A percentile compares a stretch with the other conserved stretches of the same genome.
Conservation (phyloP, 2,888 invertebrate genomes). For the Myopa tessellatipennis region DNA sequence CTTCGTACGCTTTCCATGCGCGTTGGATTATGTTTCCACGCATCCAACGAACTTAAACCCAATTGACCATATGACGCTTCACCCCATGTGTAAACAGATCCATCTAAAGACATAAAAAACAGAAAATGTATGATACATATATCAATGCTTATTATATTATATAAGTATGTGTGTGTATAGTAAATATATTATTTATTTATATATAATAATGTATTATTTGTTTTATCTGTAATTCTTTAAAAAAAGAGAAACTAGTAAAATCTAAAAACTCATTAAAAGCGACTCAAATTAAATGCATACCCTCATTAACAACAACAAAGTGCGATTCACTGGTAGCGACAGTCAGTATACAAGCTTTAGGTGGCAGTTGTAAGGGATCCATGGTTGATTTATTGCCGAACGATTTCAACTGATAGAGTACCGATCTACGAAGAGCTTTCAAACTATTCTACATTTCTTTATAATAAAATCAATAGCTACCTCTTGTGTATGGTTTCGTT, state of each 20-base stretch:
- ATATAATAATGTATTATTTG: too few species aligned
- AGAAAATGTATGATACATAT: not conserved
- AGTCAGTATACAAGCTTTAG: slow-evolving; percentile 69
- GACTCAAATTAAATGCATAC: slow-evolving; percentile 52
- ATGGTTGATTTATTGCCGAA: slow-evolving; percentile 70
- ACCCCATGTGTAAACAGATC: slow-evolving; percentile 78
- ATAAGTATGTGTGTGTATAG: too few species aligned
- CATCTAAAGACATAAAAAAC: slow-evolving; percentile 66
- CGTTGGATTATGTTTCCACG: slow-evolving; percentile 71
- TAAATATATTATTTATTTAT: too few species aligned
- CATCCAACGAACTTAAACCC: slow-evolving; percentile 70
- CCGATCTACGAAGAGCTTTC: slow-evolving; percentile 63
- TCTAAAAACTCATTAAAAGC: too few species aligned
- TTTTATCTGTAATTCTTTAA: too few species aligned
- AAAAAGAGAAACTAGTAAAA: too few species aligned
- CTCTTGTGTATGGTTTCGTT: slow-evolving; percentile 62
- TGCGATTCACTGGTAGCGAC: slow-evolving; percentile 73
- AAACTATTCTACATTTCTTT: not conserved
- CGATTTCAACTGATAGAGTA: slow-evolving; percentile 72
- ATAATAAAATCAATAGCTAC: slow-evolving; percentile 44
- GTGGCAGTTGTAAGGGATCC: slow-evolving; percentile 72
- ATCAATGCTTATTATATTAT: not conserved
- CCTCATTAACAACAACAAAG: slow-evolving; percentile 72
- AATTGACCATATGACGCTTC: slow-evolving; percentile 76
- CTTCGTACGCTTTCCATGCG: slow-evolving; percentile 73